Percentiles rank a stretch among this genome's conserved stretches.
Evolutionary conservation across 1,140 invertebrate genomes (phyloP).

Genomic region (Nilaparvata lugens): DNA sequence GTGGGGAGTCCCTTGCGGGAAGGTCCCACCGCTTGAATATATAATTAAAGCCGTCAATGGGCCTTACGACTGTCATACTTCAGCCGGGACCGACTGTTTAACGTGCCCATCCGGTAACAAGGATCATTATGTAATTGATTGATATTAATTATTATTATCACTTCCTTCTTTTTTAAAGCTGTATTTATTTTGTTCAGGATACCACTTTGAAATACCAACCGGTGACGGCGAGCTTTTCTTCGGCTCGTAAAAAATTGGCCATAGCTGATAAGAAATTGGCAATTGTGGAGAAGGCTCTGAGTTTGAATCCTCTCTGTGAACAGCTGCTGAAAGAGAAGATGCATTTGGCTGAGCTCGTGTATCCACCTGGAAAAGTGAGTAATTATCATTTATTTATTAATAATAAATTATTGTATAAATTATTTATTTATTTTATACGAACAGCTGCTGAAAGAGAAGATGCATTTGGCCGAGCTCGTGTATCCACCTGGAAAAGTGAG

Average conservation of each 20-base stretch:
- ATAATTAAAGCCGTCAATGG: too few relatives aligned
- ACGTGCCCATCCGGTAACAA: too few relatives aligned
- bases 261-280: conserved; percentile 43
- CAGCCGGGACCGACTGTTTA: too few relatives aligned
- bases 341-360: conserved; percentile 38
- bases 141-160: neutral
- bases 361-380: conserved; percentile 39
- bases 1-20: too few relatives aligned
- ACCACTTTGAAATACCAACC: neutral
- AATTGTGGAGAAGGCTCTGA: conserved; percentile 46
- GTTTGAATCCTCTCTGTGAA: conserved; percentile 38
- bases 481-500: conserved; percentile 40
- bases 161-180: conserved; percentile 7
- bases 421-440: conserved; percentile 21
- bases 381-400: neutral
- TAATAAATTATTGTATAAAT: too few relatives aligned
- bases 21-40: too few relatives aligned
- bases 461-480: conserved; percentile 39
- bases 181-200: neutral
- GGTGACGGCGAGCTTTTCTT: neutral
- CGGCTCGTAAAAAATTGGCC: neutral
- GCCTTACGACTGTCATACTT: too few relatives aligned
- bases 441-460: conserved; percentile 39
- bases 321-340: conserved; percentile 41
- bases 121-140: too few relatives aligned